Evolutionary conservation across 2,797 vertebrate species (phyloP).

Genomic region (Anguilla pacifica): DNA sequence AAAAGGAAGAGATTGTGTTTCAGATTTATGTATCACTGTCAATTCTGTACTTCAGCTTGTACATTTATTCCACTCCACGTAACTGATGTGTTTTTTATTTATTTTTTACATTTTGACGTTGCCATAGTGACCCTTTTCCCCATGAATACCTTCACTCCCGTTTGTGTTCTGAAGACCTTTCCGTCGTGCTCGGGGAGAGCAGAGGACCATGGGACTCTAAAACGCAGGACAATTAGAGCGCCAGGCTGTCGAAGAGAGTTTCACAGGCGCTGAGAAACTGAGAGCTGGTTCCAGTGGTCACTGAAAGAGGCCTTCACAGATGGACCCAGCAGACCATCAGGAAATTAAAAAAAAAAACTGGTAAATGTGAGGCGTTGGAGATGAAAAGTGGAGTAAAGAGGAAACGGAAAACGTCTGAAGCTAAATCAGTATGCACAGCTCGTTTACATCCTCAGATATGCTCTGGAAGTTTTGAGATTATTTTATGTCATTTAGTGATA

Average conservation of each 20-base stretch:
- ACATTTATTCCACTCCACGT: too few species aligned
- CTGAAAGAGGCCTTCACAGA: background rate
- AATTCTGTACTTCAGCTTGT: too few species aligned
- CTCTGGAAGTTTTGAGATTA: background rate
- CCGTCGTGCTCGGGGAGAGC: background rate
- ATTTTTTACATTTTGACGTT: background rate
- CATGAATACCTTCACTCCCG: background rate
- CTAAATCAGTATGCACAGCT: background rate
- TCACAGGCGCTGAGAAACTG: background rate
- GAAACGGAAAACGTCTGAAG: background rate
- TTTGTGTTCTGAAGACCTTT: background rate
- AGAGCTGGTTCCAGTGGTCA: background rate
- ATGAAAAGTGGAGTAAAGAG: background rate
- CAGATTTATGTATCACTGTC: too few species aligned
- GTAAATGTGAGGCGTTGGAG: background rate
- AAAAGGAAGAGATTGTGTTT: too few species aligned
- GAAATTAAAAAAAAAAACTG: background rate
- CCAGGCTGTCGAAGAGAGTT: background rate
- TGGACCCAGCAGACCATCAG: background rate
- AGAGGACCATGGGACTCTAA: background rate
- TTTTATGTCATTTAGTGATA: background rate
- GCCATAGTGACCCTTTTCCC: background rate
- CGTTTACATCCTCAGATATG: background rate
- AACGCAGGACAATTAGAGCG: background rate
- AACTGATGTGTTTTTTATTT: background rate